These are phyloP conservation scores for Drosophila busckii DNA, from an alignment of 1,140 invertebrate species.

Conservation along the genomic window DNA sequence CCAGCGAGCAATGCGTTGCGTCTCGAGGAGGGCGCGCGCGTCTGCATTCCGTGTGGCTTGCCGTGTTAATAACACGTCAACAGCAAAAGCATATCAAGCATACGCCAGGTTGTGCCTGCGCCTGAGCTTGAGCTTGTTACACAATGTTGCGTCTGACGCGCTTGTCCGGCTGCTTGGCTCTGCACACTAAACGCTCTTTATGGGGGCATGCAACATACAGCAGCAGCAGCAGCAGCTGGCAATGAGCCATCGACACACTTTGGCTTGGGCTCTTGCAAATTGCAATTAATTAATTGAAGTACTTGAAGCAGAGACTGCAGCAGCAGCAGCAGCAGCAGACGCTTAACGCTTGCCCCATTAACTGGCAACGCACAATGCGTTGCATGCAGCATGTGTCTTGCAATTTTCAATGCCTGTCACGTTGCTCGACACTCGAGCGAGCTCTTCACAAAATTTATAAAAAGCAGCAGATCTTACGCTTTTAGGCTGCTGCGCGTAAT, in stretches of 20 bases:
- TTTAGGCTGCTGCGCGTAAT: slow-evolving; percentile 8
- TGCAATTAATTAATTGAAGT: slow-evolving; percentile 77
- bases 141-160: slow-evolving; percentile 22
- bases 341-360: neutral
- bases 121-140: slow-evolving; percentile 46
- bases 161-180: neutral
- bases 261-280: slow-evolving; percentile 66
- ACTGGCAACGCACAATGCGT: too few relatives aligned
- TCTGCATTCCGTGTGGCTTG: slow-evolving; percentile 34
- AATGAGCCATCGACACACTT: slow-evolving; percentile 50
- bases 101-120: slow-evolving; percentile 40
- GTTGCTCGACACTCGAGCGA: slow-evolving; percentile 24
- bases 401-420: slow-evolving; percentile 38
- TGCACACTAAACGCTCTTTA: slow-evolving; percentile 46
- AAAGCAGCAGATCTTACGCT: too few relatives aligned
- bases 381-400: too few relatives aligned
- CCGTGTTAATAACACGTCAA: slow-evolving; percentile 65
- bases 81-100: slow-evolving; percentile 48
- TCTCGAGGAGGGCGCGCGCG: too few relatives aligned
- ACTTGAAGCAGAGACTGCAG: slow-evolving; percentile 37
- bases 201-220: slow-evolving; percentile 31
- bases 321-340: neutral
- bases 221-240: too few relatives aligned
- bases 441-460: too few relatives aligned
- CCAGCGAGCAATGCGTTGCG: too few relatives aligned